These are phyloP conservation scores for Scaptomyza hsui DNA, from an alignment of 1,140 invertebrate genomes.

Conservation along the genomic window DNA sequence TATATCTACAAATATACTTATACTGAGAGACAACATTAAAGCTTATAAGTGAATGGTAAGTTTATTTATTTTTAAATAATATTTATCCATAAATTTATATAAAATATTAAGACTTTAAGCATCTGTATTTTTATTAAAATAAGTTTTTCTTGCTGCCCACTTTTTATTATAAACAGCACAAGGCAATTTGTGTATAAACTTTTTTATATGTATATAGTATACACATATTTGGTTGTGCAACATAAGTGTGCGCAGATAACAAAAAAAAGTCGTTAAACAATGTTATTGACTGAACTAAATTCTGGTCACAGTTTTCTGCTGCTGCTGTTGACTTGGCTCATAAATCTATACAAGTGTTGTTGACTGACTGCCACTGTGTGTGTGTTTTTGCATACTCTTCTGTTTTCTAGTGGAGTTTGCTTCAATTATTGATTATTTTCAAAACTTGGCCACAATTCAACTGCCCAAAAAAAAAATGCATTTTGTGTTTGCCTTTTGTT, in stretches of 20 bases:
- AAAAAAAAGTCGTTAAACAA: conserved; percentile 44
- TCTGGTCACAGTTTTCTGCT: conserved; percentile 1
- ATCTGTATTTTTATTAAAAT: too few relatives aligned
- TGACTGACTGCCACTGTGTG: conserved; percentile 28
- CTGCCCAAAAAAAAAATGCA: neutral
- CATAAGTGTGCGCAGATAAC: conserved; percentile 46
- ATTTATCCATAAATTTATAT: too few relatives aligned
- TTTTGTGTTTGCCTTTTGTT: conserved; percentile 9
- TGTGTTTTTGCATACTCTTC: conserved; percentile 2
- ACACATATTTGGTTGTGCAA: conserved; percentile 26
- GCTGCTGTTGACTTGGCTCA: conserved; percentile 55
- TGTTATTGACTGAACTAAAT: conserved; percentile 56
- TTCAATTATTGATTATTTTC: conserved; percentile 54
- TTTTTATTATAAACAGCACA: neutral
- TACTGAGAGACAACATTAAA: too few relatives aligned
- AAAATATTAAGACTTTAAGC: too few relatives aligned
- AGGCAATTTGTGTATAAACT: neutral
- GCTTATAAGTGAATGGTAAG: too few relatives aligned
- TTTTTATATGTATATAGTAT: conserved; percentile 9
- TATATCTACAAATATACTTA: too few relatives aligned
- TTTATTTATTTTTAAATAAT: too few relatives aligned
- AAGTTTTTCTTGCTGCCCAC: conserved; percentile 1
- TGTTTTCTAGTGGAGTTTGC: conserved; percentile 7
- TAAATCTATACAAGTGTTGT: conserved; percentile 56
- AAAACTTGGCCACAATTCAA: conserved; percentile 41